phyloP scores from a whole-genome alignment of 2,113 vertebrate species.

The Nothocercus nigrocapillus region DNA sequence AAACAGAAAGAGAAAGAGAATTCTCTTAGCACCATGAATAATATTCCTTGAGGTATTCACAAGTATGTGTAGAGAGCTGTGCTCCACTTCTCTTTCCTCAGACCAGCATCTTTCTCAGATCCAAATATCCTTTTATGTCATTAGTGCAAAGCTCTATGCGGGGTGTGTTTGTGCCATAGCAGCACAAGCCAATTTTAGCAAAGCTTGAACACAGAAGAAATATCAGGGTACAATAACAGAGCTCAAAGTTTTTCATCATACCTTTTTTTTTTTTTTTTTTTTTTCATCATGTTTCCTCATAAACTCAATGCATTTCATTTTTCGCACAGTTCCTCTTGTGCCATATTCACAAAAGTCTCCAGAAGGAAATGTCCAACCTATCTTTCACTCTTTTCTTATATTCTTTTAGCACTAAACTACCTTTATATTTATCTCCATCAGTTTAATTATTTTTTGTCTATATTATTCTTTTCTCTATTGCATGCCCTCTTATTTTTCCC shows the following conservation, averaged over 20 bases:
- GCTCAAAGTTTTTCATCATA: background rate
- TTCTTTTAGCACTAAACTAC: background rate
- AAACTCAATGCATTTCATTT: background rate
- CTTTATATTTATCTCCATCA: background rate
- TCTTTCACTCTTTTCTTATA: background rate
- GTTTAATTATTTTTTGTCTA: background rate
- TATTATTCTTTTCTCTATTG: background rate
- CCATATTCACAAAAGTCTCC: background rate
- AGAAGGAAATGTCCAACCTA: background rate
- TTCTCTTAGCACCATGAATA: fast-evolving
- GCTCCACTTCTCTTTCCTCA: background rate
- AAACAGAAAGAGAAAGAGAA: background rate
- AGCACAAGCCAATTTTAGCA: no score
- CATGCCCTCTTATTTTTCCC: background rate
- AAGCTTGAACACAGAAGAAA: background rate
- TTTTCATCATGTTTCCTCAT: background rate
- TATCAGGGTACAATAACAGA: fast-evolving
- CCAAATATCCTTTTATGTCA: background rate
- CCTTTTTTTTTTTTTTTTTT: background rate
- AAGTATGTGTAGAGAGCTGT: background rate
- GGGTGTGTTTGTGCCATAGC: background rate
- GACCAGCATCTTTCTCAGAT: background rate
- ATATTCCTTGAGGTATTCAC: background rate
- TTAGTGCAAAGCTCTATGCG: background rate
- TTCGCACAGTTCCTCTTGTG: background rate